A percentile compares a stretch with the other conserved stretches of the same genome.
phyloP scores from a whole-genome alignment of 2,888 invertebrate species.

The Aspidiotus destructor region DNA sequence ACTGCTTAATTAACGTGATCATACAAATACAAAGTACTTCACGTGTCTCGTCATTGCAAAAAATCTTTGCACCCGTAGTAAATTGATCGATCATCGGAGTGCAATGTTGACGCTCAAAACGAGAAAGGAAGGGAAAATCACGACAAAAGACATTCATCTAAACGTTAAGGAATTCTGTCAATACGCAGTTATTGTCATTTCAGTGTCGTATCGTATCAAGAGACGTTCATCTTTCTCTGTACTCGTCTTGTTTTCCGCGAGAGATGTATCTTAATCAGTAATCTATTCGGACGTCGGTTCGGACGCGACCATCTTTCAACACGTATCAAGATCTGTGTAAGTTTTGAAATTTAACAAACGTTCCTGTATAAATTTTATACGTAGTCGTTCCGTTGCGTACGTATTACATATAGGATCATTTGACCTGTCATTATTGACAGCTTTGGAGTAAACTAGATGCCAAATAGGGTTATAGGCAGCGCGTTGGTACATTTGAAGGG shows the following conservation, averaged over 20 bases:
- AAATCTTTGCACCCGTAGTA: too few relatives aligned
- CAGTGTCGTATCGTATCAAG: background rate
- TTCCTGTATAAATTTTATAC: background rate
- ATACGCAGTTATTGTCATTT: too few relatives aligned
- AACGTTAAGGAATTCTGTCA: too few relatives aligned
- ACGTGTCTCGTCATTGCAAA: too few relatives aligned
- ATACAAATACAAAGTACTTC: too few relatives aligned
- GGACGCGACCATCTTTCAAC: conserved; percentile 10
- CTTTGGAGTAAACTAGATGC: conserved; percentile 30
- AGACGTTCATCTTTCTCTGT: conserved; percentile 7
- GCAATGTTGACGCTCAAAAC: too few relatives aligned
- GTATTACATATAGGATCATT: conserved; percentile 25
- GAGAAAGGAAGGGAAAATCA: too few relatives aligned
- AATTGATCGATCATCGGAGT: too few relatives aligned
- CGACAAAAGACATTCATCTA: too few relatives aligned
- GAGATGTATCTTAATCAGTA: conserved; percentile 14
- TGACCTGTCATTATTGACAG: conserved; percentile 31
- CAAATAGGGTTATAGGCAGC: conserved; percentile 29
- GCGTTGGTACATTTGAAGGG: background rate
- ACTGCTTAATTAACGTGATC: too few relatives aligned
- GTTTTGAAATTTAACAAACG: conserved; percentile 31
- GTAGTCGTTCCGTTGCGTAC: too few relatives aligned
- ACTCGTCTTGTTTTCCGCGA: too few relatives aligned
- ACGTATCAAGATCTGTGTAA: background rate
- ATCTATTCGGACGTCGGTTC: background rate